These are phyloP conservation scores for Stegophylla sp. DNA, from an alignment of 2,888 invertebrate genomes.

Conservation along the genomic window DNA sequence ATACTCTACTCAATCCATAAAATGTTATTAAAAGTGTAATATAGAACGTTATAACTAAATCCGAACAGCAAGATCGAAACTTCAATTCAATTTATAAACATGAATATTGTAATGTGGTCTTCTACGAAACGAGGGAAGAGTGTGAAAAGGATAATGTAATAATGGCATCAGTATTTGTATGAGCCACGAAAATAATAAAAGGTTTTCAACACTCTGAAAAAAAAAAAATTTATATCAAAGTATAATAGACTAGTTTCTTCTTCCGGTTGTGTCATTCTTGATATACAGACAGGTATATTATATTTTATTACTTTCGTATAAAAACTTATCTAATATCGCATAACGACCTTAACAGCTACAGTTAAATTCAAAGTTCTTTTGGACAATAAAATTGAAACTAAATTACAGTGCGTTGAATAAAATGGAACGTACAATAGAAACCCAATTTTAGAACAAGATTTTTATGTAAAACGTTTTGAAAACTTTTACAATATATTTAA, in stretches of 20 bases:
- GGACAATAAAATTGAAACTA: background rate
- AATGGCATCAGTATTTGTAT: background rate
- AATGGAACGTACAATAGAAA: background rate
- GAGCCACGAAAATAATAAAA: slow-evolving; percentile 23
- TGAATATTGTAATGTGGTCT: slow-evolving; percentile 38
- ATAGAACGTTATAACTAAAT: slow-evolving; percentile 25
- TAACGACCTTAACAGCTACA: background rate
- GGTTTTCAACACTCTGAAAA: background rate
- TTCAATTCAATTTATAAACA: slow-evolving; percentile 50
- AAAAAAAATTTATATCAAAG: background rate
- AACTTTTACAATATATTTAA: background rate
- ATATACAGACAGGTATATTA: background rate
- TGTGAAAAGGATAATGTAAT: slow-evolving; percentile 13
- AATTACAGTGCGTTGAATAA: background rate
- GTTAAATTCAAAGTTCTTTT: background rate
- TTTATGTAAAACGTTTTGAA: background rate
- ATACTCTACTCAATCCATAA: slow-evolving; percentile 27
- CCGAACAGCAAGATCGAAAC: slow-evolving; percentile 28
- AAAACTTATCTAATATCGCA: background rate
- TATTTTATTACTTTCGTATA: background rate
- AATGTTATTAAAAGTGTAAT: slow-evolving; percentile 37
- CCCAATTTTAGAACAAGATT: background rate
- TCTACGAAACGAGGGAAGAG: background rate
- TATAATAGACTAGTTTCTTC: background rate
- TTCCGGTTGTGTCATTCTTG: background rate